Conservation (phyloP, 2,888 invertebrate species). For the Hartigia nigra region DNA sequence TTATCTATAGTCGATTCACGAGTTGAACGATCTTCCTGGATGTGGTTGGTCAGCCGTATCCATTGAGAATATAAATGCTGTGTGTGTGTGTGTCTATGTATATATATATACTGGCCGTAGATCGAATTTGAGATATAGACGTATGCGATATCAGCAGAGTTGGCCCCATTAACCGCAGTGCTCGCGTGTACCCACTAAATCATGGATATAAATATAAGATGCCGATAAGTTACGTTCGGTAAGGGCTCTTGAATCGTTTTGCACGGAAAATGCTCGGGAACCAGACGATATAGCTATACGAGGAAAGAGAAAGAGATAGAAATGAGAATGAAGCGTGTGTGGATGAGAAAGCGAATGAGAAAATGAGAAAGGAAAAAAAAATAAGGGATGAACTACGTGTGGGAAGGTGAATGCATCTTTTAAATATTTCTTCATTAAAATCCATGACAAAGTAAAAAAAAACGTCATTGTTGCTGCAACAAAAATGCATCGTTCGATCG, state of each 20-base stretch:
- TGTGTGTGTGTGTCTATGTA: too few species aligned
- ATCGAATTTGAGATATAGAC: slow-evolving; percentile 3
- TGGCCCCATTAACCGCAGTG: slow-evolving; percentile 5
- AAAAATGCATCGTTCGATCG: background rate
- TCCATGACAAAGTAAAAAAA: background rate
- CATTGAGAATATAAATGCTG: background rate
- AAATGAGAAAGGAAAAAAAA: background rate
- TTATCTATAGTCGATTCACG: too few species aligned
- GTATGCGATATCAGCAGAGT: background rate
- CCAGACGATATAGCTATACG: background rate
- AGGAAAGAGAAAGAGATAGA: background rate
- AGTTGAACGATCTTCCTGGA: background rate
- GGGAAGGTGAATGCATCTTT: background rate
- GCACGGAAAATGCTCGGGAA: background rate
- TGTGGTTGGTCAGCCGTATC: background rate
- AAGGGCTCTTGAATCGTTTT: background rate
- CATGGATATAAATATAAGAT: slow-evolving; percentile 8
- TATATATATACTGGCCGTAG: background rate
- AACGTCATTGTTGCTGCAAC: background rate
- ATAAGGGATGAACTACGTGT: background rate
- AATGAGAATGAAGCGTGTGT: background rate
- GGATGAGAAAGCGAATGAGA: background rate
- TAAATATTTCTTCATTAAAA: background rate
- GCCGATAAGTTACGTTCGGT: slow-evolving; percentile 5
- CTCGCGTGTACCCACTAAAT: slow-evolving; percentile 1